Evolutionary conservation across 1,140 invertebrate species (phyloP), one percentile per base, ranked within the genome.

Genomic region (Drosophila cardini): DNA sequence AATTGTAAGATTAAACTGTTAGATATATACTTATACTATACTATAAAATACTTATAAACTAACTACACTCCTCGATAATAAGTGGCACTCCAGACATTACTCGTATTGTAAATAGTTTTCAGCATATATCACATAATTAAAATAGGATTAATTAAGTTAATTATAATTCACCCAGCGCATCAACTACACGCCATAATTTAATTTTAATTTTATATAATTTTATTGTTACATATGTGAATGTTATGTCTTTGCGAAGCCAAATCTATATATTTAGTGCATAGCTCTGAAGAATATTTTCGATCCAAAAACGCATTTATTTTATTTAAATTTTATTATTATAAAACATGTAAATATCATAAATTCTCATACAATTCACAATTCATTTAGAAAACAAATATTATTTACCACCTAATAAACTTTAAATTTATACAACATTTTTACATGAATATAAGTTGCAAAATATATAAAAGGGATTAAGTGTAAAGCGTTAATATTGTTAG

Each of bases 171-270:
- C 16, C 36, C 62, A 67, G 62, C 70, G 46, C 70, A 67, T 36
- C 34, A 60, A 72, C 63, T 69, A 77, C 78, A 86, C 69, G 83
- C 80, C 84, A 87, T 87, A 84, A 73, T 26, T 69, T 68, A 86
- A 62, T 52, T 70, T 64, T 76, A 50, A 52, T 15, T 50, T 11
- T 56, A 21, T 32, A 68, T 74, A 64, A 57, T 36, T 46, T 18
- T 62, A 32, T 80, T 64, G 72, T 85, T 63, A n/a, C n/a, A n/a
- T n/a, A 63, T 79, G 78, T 72, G 72, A 75, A 79, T 68, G 68
- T 69, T 79, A 87, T 76, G 70, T 72, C 78, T 86, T 75, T 86
- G 67, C 82, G 69, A 86, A 82, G 83, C 83, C 84, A 87, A 87
- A 87, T 82, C 79, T 80, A 83, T 78, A 83, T 46, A 77, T 70